Percentiles rank a stretch among this genome's conserved stretches.
These are phyloP conservation scores for Enteromius anoplus DNA, from an alignment of 2,797 vertebrate genomes.

Conservation along the genomic window DNA sequence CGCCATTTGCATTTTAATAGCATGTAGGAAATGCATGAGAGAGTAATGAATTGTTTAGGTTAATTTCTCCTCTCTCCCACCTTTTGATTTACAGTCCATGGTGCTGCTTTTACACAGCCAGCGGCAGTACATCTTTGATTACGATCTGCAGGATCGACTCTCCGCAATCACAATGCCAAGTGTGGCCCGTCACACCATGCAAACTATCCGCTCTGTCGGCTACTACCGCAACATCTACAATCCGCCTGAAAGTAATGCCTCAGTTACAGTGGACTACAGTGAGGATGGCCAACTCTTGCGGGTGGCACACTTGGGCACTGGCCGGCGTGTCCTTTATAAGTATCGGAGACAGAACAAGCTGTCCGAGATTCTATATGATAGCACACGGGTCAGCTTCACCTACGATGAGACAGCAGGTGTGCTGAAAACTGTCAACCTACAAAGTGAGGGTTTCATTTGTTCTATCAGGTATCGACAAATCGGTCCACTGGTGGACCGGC, in stretches of 20 bases:
- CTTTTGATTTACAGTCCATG: slow-evolving; percentile 86
- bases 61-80: slow-evolving; percentile 55
- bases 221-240: slow-evolving; percentile 99
- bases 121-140: slow-evolving; percentile 98
- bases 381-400: slow-evolving; percentile 96
- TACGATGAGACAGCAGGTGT: slow-evolving; percentile 97
- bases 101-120: slow-evolving; percentile 97
- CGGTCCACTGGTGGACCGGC: slow-evolving; percentile 93
- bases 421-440: slow-evolving; percentile 96
- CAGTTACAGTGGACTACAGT: slow-evolving; percentile 92
- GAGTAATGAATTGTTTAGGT: slow-evolving; percentile 51
- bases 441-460: slow-evolving; percentile 98
- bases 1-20: slow-evolving; percentile 59
- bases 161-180: slow-evolving; percentile 98
- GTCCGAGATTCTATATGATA: slow-evolving; percentile 96
- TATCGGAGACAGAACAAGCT: slow-evolving; percentile 93
- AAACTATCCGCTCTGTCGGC: slow-evolving; percentile 95
- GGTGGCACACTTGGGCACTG: slow-evolving; percentile 93
- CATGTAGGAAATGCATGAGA: slow-evolving; percentile 47
- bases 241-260: slow-evolving; percentile 96
- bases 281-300: slow-evolving; percentile 88
- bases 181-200: slow-evolving; percentile 97
- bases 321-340: slow-evolving; percentile 92
- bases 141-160: slow-evolving; percentile 90
- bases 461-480: slow-evolving; percentile 97